A percentile compares a stretch with the other conserved stretches of the same genome.
These are phyloP conservation scores for Casuarius casuarius DNA, from an alignment of 2,113 vertebrate species.

Conservation along the genomic window DNA sequence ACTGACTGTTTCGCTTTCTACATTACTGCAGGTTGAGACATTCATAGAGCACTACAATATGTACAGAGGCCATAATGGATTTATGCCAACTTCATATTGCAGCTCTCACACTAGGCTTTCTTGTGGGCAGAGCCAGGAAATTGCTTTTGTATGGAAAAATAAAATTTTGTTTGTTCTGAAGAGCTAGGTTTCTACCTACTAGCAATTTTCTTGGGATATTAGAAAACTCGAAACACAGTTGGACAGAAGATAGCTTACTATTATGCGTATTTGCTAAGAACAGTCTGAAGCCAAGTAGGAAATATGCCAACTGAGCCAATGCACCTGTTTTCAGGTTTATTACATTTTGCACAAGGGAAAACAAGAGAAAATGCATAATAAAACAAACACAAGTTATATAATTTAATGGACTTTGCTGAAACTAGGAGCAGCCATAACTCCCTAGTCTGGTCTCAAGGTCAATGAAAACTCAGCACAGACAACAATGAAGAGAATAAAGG, in stretches of 20 bases:
- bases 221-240: not conserved
- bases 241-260: not conserved
- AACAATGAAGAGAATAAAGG: slow-evolving; percentile 12
- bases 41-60: not conserved
- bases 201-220: slow-evolving; percentile 16
- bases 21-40: not conserved
- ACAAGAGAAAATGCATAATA: slow-evolving; percentile 20
- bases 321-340: slow-evolving; percentile 52
- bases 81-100: not conserved
- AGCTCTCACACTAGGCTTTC: not conserved
- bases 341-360: slow-evolving; percentile 22
- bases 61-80: not conserved
- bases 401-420: slow-evolving; percentile 33
- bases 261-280: not conserved
- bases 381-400: slow-evolving; percentile 21
- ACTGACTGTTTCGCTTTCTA: not conserved
- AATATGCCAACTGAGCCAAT: not conserved
- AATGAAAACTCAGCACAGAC: not conserved
- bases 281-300: not conserved
- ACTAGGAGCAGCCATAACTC: not conserved
- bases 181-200: not conserved
- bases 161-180: not conserved
- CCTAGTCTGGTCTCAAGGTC: not conserved
- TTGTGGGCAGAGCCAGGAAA: not conserved
- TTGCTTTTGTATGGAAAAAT: not conserved